These are phyloP conservation scores for Apocheima hispidaria DNA, from an alignment of 2,888 invertebrate species.

Conservation along the genomic window DNA sequence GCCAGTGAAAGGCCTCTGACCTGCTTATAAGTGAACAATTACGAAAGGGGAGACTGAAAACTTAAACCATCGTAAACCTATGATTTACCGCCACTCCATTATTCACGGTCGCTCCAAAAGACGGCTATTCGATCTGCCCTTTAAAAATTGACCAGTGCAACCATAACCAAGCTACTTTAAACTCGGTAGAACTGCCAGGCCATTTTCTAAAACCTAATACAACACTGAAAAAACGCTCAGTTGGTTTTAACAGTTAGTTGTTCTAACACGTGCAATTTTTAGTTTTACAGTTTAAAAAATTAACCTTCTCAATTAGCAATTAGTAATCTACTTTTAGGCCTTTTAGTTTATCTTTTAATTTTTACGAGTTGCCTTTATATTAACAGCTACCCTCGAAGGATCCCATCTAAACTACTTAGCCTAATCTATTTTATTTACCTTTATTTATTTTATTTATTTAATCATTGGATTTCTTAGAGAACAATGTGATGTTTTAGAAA, in stretches of 20 bases:
- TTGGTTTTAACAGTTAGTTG: not conserved
- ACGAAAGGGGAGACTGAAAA: slow-evolving; percentile 12
- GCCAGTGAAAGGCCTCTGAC: not conserved
- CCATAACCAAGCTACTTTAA: slow-evolving; percentile 29
- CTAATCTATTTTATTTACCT: too few species aligned
- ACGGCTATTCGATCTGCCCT: slow-evolving; percentile 33
- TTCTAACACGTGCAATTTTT: too few species aligned
- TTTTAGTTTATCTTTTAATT: too few species aligned
- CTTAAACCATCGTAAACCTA: slow-evolving; percentile 21
- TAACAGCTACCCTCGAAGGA: too few species aligned
- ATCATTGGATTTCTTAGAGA: too few species aligned
- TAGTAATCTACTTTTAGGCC: too few species aligned
- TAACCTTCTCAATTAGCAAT: too few species aligned
- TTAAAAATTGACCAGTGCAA: slow-evolving; percentile 41
- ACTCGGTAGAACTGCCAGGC: not conserved
- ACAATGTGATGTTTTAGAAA: too few species aligned
- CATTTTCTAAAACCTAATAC: not conserved
- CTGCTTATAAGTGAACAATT: slow-evolving; percentile 4
- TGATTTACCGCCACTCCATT: slow-evolving; percentile 31
- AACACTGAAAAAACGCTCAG: not conserved
- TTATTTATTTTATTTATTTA: too few species aligned
- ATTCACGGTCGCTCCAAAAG: slow-evolving; percentile 30
- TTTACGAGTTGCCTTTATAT: too few species aligned
- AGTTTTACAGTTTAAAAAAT: too few species aligned
- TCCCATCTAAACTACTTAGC: too few species aligned